Conservation (phyloP, 1,140 invertebrate genomes). For the Alviniconcha marisindica region DNA sequence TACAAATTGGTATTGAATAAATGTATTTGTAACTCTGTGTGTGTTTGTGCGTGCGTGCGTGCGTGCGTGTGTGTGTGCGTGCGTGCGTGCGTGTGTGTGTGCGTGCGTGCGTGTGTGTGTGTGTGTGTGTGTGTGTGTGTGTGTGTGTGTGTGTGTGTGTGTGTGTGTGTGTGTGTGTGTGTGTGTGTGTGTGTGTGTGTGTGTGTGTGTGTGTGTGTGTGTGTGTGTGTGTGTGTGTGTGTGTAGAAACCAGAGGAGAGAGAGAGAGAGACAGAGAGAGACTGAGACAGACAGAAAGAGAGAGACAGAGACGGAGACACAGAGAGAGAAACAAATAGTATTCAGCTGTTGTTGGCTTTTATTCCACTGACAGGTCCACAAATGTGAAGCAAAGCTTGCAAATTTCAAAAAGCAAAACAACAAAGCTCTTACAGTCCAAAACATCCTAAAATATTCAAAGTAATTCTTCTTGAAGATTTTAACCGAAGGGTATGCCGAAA, state of each 20-base stretch:
- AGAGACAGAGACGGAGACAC: no score
- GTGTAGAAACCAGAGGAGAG: not conserved
- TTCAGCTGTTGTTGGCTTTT: no score
- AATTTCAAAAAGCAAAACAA: no score
- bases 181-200: not conserved
- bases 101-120: slow-evolving; percentile 74
- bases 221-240: slow-evolving; percentile 15
- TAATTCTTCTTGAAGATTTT: no score
- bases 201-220: slow-evolving; percentile 25
- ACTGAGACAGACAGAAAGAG: not conserved
- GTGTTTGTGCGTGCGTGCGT: slow-evolving; percentile 6
- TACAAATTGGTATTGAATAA: no score
- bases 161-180: not conserved
- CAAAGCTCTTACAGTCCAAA: no score
- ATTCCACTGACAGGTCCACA: no score
- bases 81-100: not conserved
- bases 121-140: slow-evolving; percentile 77
- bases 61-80: not conserved
- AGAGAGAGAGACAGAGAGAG: not conserved
- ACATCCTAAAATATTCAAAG: no score
- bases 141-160: not conserved
- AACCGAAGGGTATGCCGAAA: no score
- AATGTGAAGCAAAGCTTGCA: no score
- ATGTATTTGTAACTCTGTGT: not conserved
- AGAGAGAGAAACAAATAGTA: no score